Conservation (phyloP, 2,888 invertebrate genomes). For the Eumerus sabulonum region DNA sequence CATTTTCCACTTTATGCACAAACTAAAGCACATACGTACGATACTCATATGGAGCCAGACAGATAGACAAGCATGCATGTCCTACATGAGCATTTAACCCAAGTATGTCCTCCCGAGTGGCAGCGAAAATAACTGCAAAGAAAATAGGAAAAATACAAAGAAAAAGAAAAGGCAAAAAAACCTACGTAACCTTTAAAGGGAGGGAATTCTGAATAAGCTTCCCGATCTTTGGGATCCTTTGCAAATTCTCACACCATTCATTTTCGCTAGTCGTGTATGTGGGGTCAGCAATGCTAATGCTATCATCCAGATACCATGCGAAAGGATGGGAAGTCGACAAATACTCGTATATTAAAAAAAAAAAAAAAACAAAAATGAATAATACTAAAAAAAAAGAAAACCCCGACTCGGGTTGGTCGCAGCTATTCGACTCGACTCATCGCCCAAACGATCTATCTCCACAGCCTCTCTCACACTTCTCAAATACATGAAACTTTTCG, state of each 20-base stretch:
- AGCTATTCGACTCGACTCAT: conserved; percentile 24
- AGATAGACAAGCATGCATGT: conserved; percentile 1
- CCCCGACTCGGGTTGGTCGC: conserved; percentile 39
- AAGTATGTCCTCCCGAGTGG: conserved; percentile 33
- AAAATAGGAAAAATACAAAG: conserved; percentile 21
- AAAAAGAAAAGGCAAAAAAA: conserved; percentile 22
- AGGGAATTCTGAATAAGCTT: conserved; percentile 55
- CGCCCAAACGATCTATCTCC: conserved; percentile 45
- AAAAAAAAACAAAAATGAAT: conserved; percentile 14
- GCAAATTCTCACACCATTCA: conserved; percentile 59
- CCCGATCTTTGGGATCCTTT: conserved; percentile 38
- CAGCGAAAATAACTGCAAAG: conserved; percentile 20
- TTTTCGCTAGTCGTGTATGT: conserved; percentile 22
- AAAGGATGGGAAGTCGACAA: conserved; percentile 26
- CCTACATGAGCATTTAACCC: conserved; percentile 30
- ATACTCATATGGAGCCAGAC: not conserved
- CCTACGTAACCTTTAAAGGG: conserved; percentile 29
- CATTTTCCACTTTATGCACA: conserved; percentile 40
- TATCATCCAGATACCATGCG: conserved; percentile 50
- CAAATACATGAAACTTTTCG: conserved; percentile 71
- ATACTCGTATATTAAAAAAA: not conserved
- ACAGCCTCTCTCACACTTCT: conserved; percentile 41
- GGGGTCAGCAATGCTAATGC: conserved; percentile 66
- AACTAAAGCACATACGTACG: not conserved
- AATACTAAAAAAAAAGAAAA: not conserved